Conservation (phyloP, 2,797 vertebrate genomes). For the Euthynnus affinis region DNA sequence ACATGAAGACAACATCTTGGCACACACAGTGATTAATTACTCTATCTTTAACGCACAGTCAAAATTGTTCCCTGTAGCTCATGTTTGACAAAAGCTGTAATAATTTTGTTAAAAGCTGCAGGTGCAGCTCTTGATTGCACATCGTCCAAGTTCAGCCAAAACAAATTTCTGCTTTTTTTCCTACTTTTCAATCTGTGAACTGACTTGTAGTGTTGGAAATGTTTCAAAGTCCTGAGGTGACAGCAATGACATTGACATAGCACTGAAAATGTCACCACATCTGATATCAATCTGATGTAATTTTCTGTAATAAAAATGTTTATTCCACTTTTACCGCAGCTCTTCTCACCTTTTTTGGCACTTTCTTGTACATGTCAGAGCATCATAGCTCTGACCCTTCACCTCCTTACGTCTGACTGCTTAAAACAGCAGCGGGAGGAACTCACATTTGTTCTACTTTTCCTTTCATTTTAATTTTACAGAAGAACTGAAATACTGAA, state of each 20-base stretch:
- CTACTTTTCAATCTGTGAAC: not conserved
- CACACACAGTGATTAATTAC: conserved; percentile 40
- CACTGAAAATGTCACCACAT: conserved; percentile 29
- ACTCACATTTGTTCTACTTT: not conserved
- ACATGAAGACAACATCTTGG: conserved; percentile 48
- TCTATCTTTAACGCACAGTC: conserved; percentile 2
- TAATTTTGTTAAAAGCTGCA: conserved; percentile 23
- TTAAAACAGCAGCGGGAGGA: not conserved
- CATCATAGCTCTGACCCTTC: not conserved
- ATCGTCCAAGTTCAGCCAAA: conserved; percentile 24
- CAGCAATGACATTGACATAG: not conserved
- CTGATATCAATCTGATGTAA: conserved; percentile 1
- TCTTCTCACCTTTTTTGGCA: conserved; percentile 3
- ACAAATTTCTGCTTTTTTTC: not conserved
- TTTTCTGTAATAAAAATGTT: conserved; percentile 11
- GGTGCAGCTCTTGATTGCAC: conserved; percentile 4
- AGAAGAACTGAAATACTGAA: no score
- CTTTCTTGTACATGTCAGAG: not conserved
- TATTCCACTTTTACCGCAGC: not conserved
- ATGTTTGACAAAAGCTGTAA: conserved; percentile 28
- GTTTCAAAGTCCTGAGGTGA: conserved; percentile 20
- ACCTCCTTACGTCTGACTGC: not conserved
- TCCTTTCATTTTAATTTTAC: not conserved
- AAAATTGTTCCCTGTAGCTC: conserved; percentile 5
- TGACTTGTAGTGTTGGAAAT: conserved; percentile 10